phyloP scores from a whole-genome alignment of 2,888 invertebrate species.

The Cyclophora albipunctata region DNA sequence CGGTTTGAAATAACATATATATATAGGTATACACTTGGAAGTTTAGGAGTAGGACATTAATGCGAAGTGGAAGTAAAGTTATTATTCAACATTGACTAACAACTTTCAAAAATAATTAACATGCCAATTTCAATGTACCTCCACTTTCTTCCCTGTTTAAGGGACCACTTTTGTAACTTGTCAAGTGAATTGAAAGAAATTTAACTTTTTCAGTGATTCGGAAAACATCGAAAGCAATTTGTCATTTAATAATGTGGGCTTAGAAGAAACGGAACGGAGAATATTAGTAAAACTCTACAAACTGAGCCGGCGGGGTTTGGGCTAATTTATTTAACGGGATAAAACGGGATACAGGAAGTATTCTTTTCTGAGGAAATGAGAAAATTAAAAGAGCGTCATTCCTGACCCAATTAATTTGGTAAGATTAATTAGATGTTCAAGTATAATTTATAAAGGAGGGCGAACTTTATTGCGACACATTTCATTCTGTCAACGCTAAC shows the following conservation, averaged over 20 bases:
- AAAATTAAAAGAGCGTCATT: conserved; percentile 27
- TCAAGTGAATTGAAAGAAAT: too few species aligned
- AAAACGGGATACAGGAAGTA: conserved; percentile 27
- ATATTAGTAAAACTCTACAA: too few species aligned
- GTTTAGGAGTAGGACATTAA: too few species aligned
- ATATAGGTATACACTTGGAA: too few species aligned
- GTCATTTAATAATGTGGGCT: conserved; percentile 19
- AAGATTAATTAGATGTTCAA: conserved; percentile 40
- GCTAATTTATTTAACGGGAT: conserved; percentile 35
- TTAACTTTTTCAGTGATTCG: too few species aligned
- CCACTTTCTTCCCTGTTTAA: too few species aligned
- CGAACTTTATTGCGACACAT: conserved; percentile 25
- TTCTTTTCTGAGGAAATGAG: conserved; percentile 21
- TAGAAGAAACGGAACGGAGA: conserved; percentile 1
- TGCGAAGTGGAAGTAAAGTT: too few species aligned
- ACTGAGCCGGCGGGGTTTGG: conserved; percentile 18
- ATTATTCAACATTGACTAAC: too few species aligned
- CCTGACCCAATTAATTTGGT: conserved; percentile 37
- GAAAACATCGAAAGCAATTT: conserved; percentile 10
- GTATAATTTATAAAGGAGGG: conserved; percentile 33
- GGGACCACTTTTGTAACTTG: too few species aligned
- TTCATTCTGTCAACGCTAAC: conserved; percentile 1
- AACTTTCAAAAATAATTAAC: too few species aligned
- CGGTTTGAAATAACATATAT: too few species aligned
- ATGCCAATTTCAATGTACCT: too few species aligned